These are phyloP conservation scores for Hepsetus odoe DNA, from an alignment of 2,113 vertebrate species.

Conservation along the genomic window DNA sequence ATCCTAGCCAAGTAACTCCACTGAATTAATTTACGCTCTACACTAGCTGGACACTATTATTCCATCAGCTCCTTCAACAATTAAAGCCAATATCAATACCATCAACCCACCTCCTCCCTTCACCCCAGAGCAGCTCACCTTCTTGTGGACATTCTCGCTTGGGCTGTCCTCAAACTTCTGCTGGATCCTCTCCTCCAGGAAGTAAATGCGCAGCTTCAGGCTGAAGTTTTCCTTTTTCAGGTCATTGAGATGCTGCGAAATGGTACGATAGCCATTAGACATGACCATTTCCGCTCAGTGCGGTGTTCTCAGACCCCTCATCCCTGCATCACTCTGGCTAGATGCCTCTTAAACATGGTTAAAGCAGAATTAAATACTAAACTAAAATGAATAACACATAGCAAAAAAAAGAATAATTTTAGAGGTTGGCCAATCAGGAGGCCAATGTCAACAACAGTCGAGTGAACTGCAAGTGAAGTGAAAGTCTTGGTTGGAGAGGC, in stretches of 20 bases:
- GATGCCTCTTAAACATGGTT: constrained; percentile 3
- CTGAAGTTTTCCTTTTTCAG: constrained; percentile 99
- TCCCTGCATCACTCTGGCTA: constrained; percentile 61
- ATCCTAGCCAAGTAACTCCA: neutral
- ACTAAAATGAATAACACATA: constrained; percentile 6
- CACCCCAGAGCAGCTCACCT: constrained; percentile 76
- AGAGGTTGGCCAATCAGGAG: constrained; percentile 26
- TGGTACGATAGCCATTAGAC: constrained; percentile 93
- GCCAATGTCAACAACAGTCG: constrained; percentile 32
- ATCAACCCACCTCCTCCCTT: neutral
- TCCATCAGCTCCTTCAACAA: neutral
- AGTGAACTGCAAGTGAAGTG: constrained; percentile 43
- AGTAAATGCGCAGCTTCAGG: constrained; percentile 96
- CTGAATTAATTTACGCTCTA: neutral
- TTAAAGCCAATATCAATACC: neutral
- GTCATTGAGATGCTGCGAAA: constrained; percentile 97
- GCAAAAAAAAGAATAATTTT: neutral
- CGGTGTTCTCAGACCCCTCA: constrained; percentile 71
- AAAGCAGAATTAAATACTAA: neutral
- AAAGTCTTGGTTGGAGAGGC: constrained; percentile 21
- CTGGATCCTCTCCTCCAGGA: constrained; percentile 95
- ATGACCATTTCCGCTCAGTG: constrained; percentile 72
- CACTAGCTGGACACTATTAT: neutral
- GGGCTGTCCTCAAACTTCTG: constrained; percentile 88
- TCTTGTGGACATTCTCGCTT: constrained; percentile 83